Percentiles rank a stretch among this genome's conserved stretches.
Conservation (phyloP, 1,140 invertebrate species). For the Eumaeus atala region DNA sequence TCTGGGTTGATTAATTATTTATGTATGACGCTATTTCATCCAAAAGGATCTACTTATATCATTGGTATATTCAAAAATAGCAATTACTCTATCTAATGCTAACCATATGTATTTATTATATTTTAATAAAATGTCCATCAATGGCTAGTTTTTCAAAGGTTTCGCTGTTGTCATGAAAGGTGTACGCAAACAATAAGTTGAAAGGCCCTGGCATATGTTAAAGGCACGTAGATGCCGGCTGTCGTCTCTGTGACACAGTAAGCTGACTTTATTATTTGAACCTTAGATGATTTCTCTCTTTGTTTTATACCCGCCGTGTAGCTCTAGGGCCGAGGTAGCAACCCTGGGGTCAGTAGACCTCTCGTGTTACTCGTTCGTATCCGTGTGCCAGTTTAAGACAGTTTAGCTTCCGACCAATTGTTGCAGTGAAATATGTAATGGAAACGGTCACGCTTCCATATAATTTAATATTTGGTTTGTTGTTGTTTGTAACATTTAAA, state of each 20-base stretch:
- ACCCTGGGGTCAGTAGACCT: conserved; percentile 6
- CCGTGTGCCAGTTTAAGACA: conserved; percentile 5
- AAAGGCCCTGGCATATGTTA: too few relatives aligned
- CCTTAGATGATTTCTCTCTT: conserved; percentile 21
- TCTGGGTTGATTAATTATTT: too few relatives aligned
- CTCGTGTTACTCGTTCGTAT: conserved; percentile 8
- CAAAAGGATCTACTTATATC: too few relatives aligned
- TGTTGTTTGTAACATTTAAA: neutral
- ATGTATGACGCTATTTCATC: too few relatives aligned
- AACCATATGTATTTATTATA: too few relatives aligned
- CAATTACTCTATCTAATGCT: too few relatives aligned
- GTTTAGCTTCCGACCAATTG: neutral
- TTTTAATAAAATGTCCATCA: too few relatives aligned
- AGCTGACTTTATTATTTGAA: conserved; percentile 22
- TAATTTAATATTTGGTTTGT: conserved; percentile 8
- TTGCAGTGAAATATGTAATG: conserved; percentile 4
- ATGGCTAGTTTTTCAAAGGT: too few relatives aligned
- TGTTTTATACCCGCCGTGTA: conserved; percentile 18
- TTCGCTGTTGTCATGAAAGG: too few relatives aligned
- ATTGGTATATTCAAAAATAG: too few relatives aligned
- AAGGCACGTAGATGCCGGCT: conserved; percentile 11
- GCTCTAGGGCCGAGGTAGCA: conserved; percentile 6
- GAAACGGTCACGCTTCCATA: neutral
- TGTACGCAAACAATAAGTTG: too few relatives aligned
- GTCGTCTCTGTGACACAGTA: conserved; percentile 12